Base-by-base conservation (phyloP, 1,140 invertebrate genomes). In the Anadara kagoshimensis region DNA sequence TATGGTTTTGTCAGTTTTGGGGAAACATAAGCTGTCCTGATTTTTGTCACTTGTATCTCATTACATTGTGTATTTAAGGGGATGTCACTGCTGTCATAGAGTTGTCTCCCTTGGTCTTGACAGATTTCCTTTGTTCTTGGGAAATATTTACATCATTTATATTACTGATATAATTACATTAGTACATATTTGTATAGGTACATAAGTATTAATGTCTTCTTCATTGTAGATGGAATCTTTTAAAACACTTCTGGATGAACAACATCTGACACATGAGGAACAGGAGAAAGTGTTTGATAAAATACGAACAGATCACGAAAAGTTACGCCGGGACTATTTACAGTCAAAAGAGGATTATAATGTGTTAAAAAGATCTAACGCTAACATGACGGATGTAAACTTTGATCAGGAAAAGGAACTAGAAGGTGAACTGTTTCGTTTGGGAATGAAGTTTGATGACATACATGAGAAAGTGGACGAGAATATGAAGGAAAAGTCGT, bases 371-470 rank as follows among this genome's bases (percentile, higher is more conserved):
- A 64, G 85, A 43, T 81, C 83, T 11, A 76, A 63, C 11, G 69
- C 79, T 20, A 57, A 72, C 11, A 47, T 71, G 26, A 73, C 72
- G 12, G 76, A 83, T 49, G 69, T 69, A 0, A 79, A 82, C 45
- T 88, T 88, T 80, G 86, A 88, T 72, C 67, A 80, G 5, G 79
- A 83, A 51, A 88, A 88, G 61, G 83, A 86, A 65, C 47, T 87
- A 11, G 84, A 86, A 56, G 86, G 87, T 41, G 81, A 87, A 73
- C 70, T 88, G 20, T 88, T 87, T 67, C 78, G 82, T 59, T 71
- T 88, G 14, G 85, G 86, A 11, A 87, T 88, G 87, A 85, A 81
- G 58, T 83, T 88, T 74, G 87, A 88, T 75, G 85, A 85, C 67
- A 78, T 88, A 68, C 84, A 87, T 63, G 84, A 85, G 59, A 78